Conservation (phyloP, 2,888 invertebrate species). For the Pseudanteris insignis region DNA sequence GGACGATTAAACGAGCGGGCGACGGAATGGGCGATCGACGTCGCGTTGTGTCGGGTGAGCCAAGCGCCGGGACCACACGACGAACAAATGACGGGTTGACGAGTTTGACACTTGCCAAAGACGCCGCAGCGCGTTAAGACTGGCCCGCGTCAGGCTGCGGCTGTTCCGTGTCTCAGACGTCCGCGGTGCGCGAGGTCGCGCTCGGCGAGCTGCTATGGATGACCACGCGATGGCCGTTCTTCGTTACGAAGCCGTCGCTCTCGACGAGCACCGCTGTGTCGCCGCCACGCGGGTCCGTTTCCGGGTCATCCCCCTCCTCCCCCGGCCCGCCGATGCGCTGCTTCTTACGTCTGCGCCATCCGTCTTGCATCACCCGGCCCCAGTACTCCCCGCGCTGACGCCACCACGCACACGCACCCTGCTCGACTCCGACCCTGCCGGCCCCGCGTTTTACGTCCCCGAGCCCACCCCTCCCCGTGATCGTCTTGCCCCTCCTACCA, state of each 20-base stretch:
- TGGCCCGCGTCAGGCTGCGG: constrained; percentile 40
- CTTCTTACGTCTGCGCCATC: constrained; percentile 89
- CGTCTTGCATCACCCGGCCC: constrained; percentile 93
- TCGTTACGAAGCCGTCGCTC: constrained; percentile 83
- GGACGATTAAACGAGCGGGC: too few species aligned
- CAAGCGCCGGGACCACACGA: too few species aligned
- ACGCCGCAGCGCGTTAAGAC: constrained; percentile 1
- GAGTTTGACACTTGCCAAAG: background rate
- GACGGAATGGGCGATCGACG: too few species aligned
- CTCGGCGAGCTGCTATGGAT: constrained; percentile 88
- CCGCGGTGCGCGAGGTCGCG: constrained; percentile 82
- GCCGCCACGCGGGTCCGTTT: constrained; percentile 64
- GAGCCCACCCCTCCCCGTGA: constrained; percentile 90
- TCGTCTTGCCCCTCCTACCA: constrained; percentile 93
- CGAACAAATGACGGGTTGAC: background rate
- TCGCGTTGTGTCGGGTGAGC: too few species aligned
- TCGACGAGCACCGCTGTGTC: constrained; percentile 88
- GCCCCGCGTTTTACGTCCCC: constrained; percentile 85
- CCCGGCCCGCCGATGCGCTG: constrained; percentile 72
- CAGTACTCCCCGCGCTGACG: constrained; percentile 97
- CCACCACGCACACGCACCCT: constrained; percentile 93
- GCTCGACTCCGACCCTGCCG: constrained; percentile 90
- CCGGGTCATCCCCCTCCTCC: constrained; percentile 68
- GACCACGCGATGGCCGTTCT: constrained; percentile 90
- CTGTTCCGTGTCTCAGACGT: constrained; percentile 74